Percentiles rank a stretch among this genome's conserved stretches.
phyloP scores from a whole-genome alignment of 2,888 invertebrate genomes.

The Ormyrus pomaceus region DNA sequence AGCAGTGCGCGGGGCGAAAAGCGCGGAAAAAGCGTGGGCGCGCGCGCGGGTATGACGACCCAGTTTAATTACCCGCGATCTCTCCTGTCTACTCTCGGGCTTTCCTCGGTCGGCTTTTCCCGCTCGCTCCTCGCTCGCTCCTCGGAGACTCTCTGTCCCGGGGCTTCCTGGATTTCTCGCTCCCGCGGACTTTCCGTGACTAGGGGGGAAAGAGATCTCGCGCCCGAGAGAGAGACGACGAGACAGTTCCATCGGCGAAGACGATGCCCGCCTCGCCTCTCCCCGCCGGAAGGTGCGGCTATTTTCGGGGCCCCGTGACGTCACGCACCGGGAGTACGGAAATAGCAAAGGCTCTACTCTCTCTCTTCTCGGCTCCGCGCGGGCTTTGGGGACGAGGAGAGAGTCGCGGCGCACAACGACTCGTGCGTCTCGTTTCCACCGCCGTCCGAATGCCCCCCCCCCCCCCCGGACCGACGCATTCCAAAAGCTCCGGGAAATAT shows the following conservation, averaged over 20 bases:
- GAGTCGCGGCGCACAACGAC: neutral
- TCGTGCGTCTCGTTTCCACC: too few species aligned
- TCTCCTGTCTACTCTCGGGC: neutral
- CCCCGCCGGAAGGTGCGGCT: constrained; percentile 61
- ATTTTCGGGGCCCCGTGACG: constrained; percentile 72
- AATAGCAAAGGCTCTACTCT: constrained; percentile 67
- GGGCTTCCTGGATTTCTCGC: too few species aligned
- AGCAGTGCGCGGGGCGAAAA: neutral
- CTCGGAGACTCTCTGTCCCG: too few species aligned
- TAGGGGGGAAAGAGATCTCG: constrained; percentile 10
- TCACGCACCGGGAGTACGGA: constrained; percentile 70
- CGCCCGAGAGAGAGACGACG: neutral
- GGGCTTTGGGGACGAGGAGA: neutral
- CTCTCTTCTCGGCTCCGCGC: neutral
- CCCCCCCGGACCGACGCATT: too few species aligned
- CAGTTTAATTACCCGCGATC: neutral
- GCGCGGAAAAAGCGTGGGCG: neutral
- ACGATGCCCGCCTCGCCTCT: constrained; percentile 5
- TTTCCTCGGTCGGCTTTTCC: too few species aligned
- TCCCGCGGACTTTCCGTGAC: constrained; percentile 15
- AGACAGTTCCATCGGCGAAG: constrained; percentile 50
- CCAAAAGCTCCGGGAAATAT: too few species aligned
- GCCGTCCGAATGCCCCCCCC: too few species aligned
- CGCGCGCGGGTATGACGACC: neutral
- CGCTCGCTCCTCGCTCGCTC: too few species aligned